Base-by-base conservation (phyloP, 1,140 invertebrate species). In the Adelges cooleyi region DNA sequence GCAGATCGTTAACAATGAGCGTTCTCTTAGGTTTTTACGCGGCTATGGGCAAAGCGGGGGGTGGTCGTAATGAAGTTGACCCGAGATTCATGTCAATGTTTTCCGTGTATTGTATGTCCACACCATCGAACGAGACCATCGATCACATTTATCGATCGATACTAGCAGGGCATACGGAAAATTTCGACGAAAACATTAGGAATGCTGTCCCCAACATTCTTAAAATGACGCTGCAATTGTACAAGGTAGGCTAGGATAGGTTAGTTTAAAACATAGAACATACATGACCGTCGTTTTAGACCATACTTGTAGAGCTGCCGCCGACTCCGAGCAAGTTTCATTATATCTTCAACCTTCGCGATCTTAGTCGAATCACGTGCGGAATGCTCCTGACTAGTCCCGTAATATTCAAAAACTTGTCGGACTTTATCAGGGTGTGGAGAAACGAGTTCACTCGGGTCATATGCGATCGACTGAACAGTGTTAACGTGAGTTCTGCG, bases 251-350 rank as follows among this genome's bases (percentile, higher is more conserved):
- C 17, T 42, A n/a, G 40, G 8, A 25, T 17, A 25, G 0, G n/a
- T 22, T 20, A 23, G 9, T 20, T n/a, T 22, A 52, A 11, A 1
- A 53, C 18, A 36, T 36, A 48, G 22, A 18, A 18, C 17, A 18
- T 48, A 52, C 15, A 52, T 23, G 13, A 10, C 17, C 9, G 3
- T 50, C 4, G 5, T 72, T 74, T 22, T 69, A 86, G 81, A 77
- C 81, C 56, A 79, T 89, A 33, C 82, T 87, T 53, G 76, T 79
- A 17, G 84, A 90, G 68, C 73, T 95, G 53, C 87, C 90, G n/a
- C 90, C 91, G 17, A 94, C 90, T 0, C 92, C 92, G 4, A 86
- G 85, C 4, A 94, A 91, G 74, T 95, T 95, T 76, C 91, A 95
- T 74, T 95, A 95, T 74, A 90, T 93, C 66, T 95, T 94, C 76